These are phyloP conservation scores for Epicampocera succincta DNA, from an alignment of 2,888 invertebrate species.

Conservation along the genomic window DNA sequence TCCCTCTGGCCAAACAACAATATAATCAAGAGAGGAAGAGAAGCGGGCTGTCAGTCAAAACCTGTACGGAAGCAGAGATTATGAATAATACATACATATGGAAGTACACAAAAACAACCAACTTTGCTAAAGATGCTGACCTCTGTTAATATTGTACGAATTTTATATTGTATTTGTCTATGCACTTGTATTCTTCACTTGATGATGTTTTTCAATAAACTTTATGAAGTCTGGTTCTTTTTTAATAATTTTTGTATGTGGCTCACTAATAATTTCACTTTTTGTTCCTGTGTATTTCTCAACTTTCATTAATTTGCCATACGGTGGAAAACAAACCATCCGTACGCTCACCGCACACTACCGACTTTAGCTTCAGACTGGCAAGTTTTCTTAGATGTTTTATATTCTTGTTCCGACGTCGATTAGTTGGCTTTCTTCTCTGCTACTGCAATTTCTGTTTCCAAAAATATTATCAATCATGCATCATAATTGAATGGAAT, in stretches of 20 bases:
- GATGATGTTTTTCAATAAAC: constrained; percentile 44
- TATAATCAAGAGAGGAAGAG: constrained; percentile 36
- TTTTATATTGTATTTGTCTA: constrained; percentile 6
- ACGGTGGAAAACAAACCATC: background rate
- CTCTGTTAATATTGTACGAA: constrained; percentile 57
- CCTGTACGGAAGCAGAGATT: constrained; percentile 41
- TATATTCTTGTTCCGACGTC: constrained; percentile 55
- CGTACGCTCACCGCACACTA: constrained; percentile 25
- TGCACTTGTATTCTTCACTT: constrained; percentile 23
- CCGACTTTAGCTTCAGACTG: constrained; percentile 46
- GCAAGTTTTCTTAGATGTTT: constrained; percentile 40
- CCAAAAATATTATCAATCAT: constrained; percentile 13
- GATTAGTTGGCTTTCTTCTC: constrained; percentile 14
- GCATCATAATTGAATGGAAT: background rate
- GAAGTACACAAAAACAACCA: constrained; percentile 1
- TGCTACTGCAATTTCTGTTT: constrained; percentile 17
- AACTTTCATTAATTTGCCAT: constrained; percentile 30
- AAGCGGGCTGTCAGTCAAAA: constrained; percentile 39
- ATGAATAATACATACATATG: constrained; percentile 12
- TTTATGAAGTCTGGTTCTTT: background rate
- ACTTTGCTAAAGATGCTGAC: constrained; percentile 54
- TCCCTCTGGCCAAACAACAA: constrained; percentile 59
- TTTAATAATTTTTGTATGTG: constrained; percentile 25
- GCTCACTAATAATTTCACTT: constrained; percentile 59
- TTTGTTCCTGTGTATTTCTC: constrained; percentile 27